These are phyloP conservation scores for Varanus komodoensis DNA, from an alignment of 2,113 vertebrate genomes.

Conservation along the genomic window DNA sequence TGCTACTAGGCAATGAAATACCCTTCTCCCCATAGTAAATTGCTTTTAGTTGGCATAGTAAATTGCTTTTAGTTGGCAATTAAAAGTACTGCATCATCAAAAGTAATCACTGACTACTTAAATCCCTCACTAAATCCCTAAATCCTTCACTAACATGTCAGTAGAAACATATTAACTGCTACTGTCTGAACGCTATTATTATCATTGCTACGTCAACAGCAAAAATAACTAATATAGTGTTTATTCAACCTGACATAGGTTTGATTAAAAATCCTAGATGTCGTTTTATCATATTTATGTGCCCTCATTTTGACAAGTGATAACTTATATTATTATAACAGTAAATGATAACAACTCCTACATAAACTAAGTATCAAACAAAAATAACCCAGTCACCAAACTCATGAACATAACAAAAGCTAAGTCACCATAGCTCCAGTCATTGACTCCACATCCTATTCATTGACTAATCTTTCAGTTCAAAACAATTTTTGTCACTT, in stretches of 20 bases:
- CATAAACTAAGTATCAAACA: neutral
- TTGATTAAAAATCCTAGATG: neutral
- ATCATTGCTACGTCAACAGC: neutral
- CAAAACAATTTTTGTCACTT: neutral
- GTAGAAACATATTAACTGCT: neutral
- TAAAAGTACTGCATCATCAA: neutral
- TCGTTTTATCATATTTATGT: neutral
- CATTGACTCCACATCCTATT: neutral
- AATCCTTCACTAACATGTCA: neutral
- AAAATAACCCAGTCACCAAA: neutral
- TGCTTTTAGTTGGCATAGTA: neutral
- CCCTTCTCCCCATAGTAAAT: neutral
- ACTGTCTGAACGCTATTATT: neutral
- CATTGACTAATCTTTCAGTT: neutral
- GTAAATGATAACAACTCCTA: neutral
- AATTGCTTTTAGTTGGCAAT: neutral
- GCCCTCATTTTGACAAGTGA: neutral
- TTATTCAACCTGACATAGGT: neutral
- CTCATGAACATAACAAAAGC: too few relatives aligned
- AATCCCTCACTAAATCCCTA: neutral
- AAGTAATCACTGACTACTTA: neutral
- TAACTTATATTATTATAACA: neutral
- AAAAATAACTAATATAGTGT: neutral
- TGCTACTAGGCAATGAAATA: neutral
- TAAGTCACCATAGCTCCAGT: too few relatives aligned